These are phyloP conservation scores for Lepeophtheirus salmonis DNA, from an alignment of 1,140 invertebrate species.

Conservation along the genomic window DNA sequence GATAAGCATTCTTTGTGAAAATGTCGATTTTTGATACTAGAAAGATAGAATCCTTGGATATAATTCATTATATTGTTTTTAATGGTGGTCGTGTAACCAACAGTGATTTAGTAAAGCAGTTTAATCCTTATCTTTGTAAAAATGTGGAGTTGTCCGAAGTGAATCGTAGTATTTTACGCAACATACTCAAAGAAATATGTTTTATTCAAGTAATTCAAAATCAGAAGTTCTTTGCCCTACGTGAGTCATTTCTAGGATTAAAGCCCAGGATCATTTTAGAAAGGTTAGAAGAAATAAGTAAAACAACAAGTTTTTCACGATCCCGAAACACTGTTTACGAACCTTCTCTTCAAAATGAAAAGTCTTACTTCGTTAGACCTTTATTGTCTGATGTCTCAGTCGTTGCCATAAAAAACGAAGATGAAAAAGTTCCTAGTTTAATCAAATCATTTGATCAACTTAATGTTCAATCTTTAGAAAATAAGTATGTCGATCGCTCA, in stretches of 20 bases:
- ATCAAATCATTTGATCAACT: too few relatives aligned
- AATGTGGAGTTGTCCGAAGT: neutral
- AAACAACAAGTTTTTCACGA: neutral
- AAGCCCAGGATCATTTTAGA: neutral
- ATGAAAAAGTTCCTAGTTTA: too few relatives aligned
- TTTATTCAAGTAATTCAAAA: neutral
- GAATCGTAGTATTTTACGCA: neutral
- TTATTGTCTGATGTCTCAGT: neutral
- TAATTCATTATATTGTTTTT: neutral
- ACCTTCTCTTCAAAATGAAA: neutral
- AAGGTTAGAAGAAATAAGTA: neutral
- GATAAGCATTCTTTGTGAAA: neutral
- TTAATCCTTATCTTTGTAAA: neutral
- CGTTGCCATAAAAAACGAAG: too few relatives aligned
- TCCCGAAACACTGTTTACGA: neutral
- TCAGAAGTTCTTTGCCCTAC: neutral
- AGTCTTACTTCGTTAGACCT: neutral
- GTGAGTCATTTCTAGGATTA: neutral
- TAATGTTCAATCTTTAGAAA: too few relatives aligned
- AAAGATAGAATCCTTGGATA: neutral
- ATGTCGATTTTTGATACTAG: neutral
- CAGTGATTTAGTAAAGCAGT: neutral
- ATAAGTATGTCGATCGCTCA: too few relatives aligned
- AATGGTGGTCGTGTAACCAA: neutral
- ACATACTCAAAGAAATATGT: neutral